Evolutionary conservation across 1,140 invertebrate species (phyloP).

Genomic region (Cyrtorhinus lividipennis): DNA sequence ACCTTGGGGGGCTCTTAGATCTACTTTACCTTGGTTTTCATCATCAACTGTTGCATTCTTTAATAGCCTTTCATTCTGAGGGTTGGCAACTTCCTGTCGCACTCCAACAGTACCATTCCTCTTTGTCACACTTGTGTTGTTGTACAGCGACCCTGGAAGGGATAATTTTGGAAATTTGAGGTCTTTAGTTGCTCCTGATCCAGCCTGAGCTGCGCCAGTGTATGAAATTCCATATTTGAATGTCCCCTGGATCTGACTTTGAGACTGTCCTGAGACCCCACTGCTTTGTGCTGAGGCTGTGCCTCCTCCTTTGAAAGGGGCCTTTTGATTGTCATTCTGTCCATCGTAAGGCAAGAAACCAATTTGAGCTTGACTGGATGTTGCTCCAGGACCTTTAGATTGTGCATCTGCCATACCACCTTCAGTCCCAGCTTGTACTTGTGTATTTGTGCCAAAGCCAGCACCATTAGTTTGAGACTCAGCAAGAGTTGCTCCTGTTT

Average conservation of each 20-base stretch:
- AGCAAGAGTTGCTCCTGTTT: slow-evolving; percentile 53
- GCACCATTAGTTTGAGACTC: slow-evolving; percentile 54
- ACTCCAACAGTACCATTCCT: not conserved
- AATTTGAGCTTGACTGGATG: slow-evolving; percentile 71
- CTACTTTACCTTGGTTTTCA: slow-evolving; percentile 1
- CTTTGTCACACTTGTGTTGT: not conserved
- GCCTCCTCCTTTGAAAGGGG: slow-evolving; percentile 54
- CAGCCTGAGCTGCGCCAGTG: slow-evolving; percentile 63
- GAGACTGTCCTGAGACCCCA: slow-evolving; percentile 53
- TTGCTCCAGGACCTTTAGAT: slow-evolving; percentile 63
- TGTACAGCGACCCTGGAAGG: slow-evolving; percentile 8
- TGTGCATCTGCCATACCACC: slow-evolving; percentile 71
- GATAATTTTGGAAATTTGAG: slow-evolving; percentile 18
- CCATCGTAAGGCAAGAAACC: slow-evolving; percentile 57
- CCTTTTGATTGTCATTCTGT: slow-evolving; percentile 30
- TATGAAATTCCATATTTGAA: slow-evolving; percentile 64
- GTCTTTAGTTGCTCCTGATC: slow-evolving; percentile 41
- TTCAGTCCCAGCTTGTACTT: slow-evolving; percentile 59
- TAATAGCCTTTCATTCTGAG: not conserved
- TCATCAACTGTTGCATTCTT: not conserved
- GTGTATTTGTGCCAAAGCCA: slow-evolving; percentile 56
- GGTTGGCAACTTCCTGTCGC: not conserved
- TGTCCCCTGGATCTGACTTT: slow-evolving; percentile 61
- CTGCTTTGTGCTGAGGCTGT: slow-evolving; percentile 60
- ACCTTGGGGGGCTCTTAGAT: not conserved